Base-by-base conservation (phyloP, 1,140 invertebrate species). In the Steinernema feltiae region DNA sequence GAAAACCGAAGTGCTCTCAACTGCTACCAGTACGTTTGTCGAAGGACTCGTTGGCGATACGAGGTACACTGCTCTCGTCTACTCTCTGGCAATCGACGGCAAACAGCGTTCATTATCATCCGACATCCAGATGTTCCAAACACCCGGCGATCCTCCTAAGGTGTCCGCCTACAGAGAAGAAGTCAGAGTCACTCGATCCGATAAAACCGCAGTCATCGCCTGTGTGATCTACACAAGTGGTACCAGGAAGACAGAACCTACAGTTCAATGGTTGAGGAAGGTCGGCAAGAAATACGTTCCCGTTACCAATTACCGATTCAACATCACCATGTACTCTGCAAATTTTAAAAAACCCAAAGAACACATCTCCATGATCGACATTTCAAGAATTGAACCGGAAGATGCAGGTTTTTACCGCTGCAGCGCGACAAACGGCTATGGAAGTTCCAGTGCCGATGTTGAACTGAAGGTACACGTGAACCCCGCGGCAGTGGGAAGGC, bases 101-200 rank as follows among this genome's bases (percentile, higher is more conserved):
- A 63, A 63, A 21, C 53, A 63, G 2, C 53, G 53, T n/a, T 63
- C 53, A 3, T 21, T 63, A 3, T 7, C 7, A 7, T 63, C 53
- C 24, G 53, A 63, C 53, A 63, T 63, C 53, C 53, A 63, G 15
- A 63, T 63, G 53, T 63, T 63, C 53, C 53, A 63, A 21, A 63
- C 53, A 3, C 53, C 53, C 53, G 53, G 53, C 24, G 15, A 63
- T 7, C 53, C 53, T 15, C 53, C 53, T 21, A 63, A 63, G 24
- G 53, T 63, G 15, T 17, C 53, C 2, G 53, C 53, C 24, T 63
- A 63, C 53, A 63, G 24, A 21, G 15, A 7, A 27, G 53, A 63
- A 27, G 24, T 63, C 3, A 7, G 53, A 15, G 53, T 63, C 7
- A 3, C 53, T 3, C 12, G 53, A 15, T 3, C 2, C 2, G 53